Conservation (phyloP, 2,888 invertebrate genomes). For the Cataglyphis rosenhaueri region DNA sequence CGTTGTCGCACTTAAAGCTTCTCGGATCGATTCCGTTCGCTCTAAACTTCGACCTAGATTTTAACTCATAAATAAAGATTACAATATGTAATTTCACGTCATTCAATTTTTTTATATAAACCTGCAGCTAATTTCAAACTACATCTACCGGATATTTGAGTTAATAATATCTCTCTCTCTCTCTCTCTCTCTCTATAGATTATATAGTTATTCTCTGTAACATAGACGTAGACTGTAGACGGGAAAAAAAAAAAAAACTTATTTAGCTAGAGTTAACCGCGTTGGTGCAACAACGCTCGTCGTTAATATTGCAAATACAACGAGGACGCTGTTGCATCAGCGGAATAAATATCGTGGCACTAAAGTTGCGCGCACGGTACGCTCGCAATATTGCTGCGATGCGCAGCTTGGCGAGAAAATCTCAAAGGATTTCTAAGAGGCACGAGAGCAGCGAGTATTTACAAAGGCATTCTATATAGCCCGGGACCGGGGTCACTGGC, state of each 20-base stretch:
- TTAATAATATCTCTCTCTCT: neutral
- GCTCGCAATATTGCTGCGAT: conserved; percentile 53
- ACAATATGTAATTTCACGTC: conserved; percentile 11
- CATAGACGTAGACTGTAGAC: neutral
- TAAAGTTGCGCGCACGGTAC: conserved; percentile 47
- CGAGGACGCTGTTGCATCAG: conserved; percentile 41
- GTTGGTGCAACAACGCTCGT: conserved; percentile 23
- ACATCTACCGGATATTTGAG: neutral
- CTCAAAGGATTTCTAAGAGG: conserved; percentile 53
- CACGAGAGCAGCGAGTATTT: conserved; percentile 44
- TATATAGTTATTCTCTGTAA: conserved; percentile 19
- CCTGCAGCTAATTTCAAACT: conserved; percentile 11
- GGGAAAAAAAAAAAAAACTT: conserved; percentile 15
- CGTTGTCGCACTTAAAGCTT: neutral
- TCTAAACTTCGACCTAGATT: neutral
- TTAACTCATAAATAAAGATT: conserved; percentile 2
- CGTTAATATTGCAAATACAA: conserved; percentile 50
- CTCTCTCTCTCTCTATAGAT: neutral
- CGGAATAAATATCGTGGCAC: conserved; percentile 48
- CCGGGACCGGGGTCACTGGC: conserved; percentile 37
- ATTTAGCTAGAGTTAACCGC: conserved; percentile 43
- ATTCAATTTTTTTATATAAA: conserved; percentile 22
- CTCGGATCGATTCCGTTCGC: conserved; percentile 22
- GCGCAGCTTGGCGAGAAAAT: conserved; percentile 42
- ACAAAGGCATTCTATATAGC: conserved; percentile 51